These are phyloP conservation scores for Pseudomyrmex flavicornis DNA, from an alignment of 1,140 invertebrate genomes.

Conservation along the genomic window DNA sequence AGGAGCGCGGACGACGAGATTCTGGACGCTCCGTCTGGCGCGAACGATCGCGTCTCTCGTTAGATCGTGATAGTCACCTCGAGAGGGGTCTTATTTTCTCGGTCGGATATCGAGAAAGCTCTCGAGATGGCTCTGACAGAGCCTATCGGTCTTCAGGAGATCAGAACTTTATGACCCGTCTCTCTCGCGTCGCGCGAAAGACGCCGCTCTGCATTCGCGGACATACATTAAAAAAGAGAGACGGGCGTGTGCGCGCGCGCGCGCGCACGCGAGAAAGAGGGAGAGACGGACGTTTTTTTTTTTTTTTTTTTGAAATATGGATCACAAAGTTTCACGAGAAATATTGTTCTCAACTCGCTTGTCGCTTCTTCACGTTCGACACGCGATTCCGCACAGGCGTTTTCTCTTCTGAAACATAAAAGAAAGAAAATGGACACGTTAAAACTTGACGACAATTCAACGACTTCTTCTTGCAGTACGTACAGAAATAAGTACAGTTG, in stretches of 20 bases:
- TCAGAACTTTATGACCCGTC: slow-evolving; percentile 25
- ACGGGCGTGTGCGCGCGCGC: background rate
- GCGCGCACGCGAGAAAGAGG: background rate
- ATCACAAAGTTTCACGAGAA: slow-evolving; percentile 16
- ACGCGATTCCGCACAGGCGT: background rate
- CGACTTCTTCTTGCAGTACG: background rate
- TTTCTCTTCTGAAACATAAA: slow-evolving; percentile 31
- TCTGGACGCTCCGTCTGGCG: background rate
- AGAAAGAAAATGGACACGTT: background rate
- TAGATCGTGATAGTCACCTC: slow-evolving; percentile 36
- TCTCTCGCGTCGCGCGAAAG: background rate
- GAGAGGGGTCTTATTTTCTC: slow-evolving; percentile 10
- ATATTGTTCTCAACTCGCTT: background rate
- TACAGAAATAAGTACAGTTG: too few relatives aligned
- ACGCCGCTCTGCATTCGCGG: slow-evolving; percentile 8
- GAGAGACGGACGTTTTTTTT: background rate
- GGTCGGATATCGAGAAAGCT: slow-evolving; percentile 31
- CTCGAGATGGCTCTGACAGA: slow-evolving; percentile 12
- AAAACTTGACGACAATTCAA: background rate
- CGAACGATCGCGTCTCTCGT: slow-evolving; percentile 17
- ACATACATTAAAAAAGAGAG: slow-evolving; percentile 1
- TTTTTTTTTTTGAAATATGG: background rate
- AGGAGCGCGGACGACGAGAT: slow-evolving; percentile 2
- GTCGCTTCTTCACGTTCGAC: slow-evolving; percentile 7
- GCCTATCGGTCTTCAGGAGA: slow-evolving; percentile 36